phyloP scores from a whole-genome alignment of 1,140 invertebrate genomes.

The Hirudo medicinalis region DNA sequence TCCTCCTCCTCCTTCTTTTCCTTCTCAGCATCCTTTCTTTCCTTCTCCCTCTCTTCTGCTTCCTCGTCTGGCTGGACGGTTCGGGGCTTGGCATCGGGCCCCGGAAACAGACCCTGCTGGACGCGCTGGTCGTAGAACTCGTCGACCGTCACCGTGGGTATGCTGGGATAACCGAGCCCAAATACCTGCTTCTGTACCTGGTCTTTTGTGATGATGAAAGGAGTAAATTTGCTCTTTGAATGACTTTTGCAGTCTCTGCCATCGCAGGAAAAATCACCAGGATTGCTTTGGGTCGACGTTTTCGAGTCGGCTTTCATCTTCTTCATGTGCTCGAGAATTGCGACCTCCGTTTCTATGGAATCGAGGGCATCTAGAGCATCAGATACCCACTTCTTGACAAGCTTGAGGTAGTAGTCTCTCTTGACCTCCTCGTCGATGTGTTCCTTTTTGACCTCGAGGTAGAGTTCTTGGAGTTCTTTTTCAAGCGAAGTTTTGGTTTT shows the following conservation, averaged over 20 bases:
- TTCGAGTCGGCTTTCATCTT: slow-evolving; percentile 22
- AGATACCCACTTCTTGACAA: slow-evolving; percentile 60
- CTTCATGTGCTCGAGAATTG: slow-evolving; percentile 29
- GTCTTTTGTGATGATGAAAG: slow-evolving; percentile 83
- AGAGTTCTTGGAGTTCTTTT: slow-evolving; percentile 3
- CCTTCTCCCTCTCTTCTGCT: slow-evolving; percentile 30
- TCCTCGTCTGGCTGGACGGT: slow-evolving; percentile 5
- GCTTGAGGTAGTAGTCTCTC: slow-evolving; percentile 64
- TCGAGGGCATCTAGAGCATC: slow-evolving; percentile 57
- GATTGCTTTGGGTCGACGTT: slow-evolving; percentile 9
- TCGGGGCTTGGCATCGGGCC: neutral
- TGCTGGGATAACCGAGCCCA: slow-evolving; percentile 81
- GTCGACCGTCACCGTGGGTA: slow-evolving; percentile 79
- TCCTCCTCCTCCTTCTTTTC: slow-evolving; percentile 58
- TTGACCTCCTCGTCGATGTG: slow-evolving; percentile 18
- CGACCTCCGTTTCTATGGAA: slow-evolving; percentile 29
- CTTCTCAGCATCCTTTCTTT: slow-evolving; percentile 47
- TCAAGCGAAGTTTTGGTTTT: neutral
- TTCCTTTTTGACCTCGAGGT: slow-evolving; percentile 1
- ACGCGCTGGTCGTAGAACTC: slow-evolving; percentile 87
- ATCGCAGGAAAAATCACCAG: neutral
- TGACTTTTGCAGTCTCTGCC: slow-evolving; percentile 13
- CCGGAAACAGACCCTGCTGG: slow-evolving; percentile 54
- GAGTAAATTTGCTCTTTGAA: slow-evolving; percentile 50
- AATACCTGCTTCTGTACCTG: slow-evolving; percentile 78